Conservation (phyloP, 2,888 invertebrate species). For the Acanthosoma haemorrhoidale region DNA sequence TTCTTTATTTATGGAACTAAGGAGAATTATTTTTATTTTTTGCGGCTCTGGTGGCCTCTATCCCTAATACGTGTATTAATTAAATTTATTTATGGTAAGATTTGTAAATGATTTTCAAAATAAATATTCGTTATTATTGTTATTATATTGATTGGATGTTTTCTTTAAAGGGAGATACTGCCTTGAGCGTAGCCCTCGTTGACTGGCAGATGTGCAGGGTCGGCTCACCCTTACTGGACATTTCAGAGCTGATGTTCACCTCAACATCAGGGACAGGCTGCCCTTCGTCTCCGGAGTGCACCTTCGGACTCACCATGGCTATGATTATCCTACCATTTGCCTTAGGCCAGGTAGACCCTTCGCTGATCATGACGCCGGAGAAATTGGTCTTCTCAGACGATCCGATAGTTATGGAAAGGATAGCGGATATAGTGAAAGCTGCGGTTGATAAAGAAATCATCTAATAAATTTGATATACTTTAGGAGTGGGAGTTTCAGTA, state of each 20-base stretch:
- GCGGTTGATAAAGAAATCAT: not conserved
- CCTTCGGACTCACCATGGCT: slow-evolving; percentile 2
- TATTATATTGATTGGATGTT: too few species aligned
- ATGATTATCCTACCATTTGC: not conserved
- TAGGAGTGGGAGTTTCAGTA: too few species aligned
- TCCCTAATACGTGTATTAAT: too few species aligned
- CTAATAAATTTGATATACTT: too few species aligned
- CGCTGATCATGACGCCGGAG: not conserved
- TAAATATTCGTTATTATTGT: too few species aligned
- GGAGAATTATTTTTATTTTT: too few species aligned
- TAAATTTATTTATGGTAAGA: too few species aligned
- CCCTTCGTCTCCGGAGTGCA: not conserved
- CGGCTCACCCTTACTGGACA: not conserved
- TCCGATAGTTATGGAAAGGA: not conserved
- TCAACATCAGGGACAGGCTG: not conserved
- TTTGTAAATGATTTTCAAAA: too few species aligned
- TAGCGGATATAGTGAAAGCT: not conserved
- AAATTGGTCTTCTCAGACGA: not conserved
- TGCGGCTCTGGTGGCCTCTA: too few species aligned
- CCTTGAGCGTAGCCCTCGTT: not conserved
- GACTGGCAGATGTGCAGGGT: slow-evolving; percentile 14
- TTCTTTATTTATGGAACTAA: too few species aligned
- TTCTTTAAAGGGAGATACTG: not conserved
- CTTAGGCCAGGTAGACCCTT: not conserved
- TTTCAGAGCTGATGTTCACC: not conserved